Base-by-base conservation (phyloP, 1,140 invertebrate species). In the Paraescarpia echinospica region DNA sequence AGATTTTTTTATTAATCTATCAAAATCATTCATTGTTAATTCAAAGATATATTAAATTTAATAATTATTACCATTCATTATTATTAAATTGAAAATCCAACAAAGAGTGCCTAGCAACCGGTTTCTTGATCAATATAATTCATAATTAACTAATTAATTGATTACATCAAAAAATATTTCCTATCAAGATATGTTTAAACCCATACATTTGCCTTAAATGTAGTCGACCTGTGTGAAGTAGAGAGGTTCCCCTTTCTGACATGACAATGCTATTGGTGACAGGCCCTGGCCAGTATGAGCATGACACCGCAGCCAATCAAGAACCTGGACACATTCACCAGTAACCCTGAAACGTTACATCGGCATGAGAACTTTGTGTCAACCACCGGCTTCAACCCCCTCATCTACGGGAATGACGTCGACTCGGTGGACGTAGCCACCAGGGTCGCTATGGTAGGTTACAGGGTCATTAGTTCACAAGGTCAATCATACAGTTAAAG, bases 391-490 rank as follows among this genome's bases (percentile, higher is more conserved):
- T 97, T 97, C 93, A 99, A 99, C 96, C 98, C 98, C 0, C 98
- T 99, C 93, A 98, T 99, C 93, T 99, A 98, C 95, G 98, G 98
- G 33, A 99, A 98, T 95, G 99, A 99, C 96, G 98, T 99, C 1
- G 99, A 99, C 96, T 99, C 98, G 0, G 99, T 99, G 0, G 99
- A 99, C 96, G 97, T 99, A n/a, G 99, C 99, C 4, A 99, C 98
- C 0, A 96, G 99, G 93, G 98, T 99, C 48, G 99, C 99, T 35
- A 99, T 99, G 99, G 99, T 98, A 95, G 96, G 96, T 95, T 41
- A 22, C 18, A 77, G 18, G 59, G 59, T 77, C 59, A 77, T 77
- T 77, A 77, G 12, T 6, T 41, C 41, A 41, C 41, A 41, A 41
- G 4, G 41, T 41, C 12, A 41, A 4, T 41, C 12, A 41, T 12